Conservation (phyloP, 2,113 vertebrate species). For the Saguinus imperator region DNA sequence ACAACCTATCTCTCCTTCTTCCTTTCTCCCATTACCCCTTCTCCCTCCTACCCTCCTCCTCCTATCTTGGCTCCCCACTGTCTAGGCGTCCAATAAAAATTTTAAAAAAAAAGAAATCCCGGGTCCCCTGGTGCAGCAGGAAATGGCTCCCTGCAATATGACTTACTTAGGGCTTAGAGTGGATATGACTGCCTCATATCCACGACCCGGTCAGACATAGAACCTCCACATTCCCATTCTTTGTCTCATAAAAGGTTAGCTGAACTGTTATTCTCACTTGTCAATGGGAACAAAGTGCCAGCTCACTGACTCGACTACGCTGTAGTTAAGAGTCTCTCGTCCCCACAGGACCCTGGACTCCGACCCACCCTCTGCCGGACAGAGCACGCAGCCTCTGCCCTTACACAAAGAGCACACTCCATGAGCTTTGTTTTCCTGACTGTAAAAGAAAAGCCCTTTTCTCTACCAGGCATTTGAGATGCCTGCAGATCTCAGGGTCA, state of each 20-base stretch:
- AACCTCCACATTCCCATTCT: no score
- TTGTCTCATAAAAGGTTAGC: not conserved
- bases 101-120: no score
- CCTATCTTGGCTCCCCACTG: not conserved
- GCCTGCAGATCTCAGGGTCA: accelerated
- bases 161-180: accelerated
- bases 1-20: not conserved
- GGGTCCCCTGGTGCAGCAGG: accelerated
- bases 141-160: accelerated
- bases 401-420: accelerated
- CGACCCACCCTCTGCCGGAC: not conserved
- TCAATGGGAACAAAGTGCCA: no score
- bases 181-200: accelerated
- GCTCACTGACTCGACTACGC: accelerated
- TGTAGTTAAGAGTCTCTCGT: not conserved
- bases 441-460: not conserved
- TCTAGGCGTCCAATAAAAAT: not conserved
- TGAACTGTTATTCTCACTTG: accelerated
- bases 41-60: not conserved
- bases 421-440: not conserved
- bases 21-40: not conserved
- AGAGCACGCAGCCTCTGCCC: accelerated
- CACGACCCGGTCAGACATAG: accelerated
- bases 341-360: not conserved
- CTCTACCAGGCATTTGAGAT: no score